Evolutionary conservation across 2,888 invertebrate genomes (phyloP).

Genomic region (Drosophila merina): DNA sequence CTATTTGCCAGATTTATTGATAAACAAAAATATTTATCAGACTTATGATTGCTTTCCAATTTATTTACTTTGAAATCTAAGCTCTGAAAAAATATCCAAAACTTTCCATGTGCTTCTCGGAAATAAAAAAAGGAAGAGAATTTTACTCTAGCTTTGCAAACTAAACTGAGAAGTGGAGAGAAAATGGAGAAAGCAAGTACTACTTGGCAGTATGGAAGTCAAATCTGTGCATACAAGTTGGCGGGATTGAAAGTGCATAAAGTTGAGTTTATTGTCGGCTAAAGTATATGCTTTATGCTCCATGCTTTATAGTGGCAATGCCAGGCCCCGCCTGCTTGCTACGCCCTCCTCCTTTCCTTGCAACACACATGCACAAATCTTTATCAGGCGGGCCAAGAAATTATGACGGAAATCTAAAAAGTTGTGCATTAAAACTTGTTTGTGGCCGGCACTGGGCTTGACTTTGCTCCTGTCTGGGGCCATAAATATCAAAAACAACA

Average conservation of each 20-base stretch:
- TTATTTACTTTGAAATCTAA: neutral
- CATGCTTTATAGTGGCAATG: slow-evolving; percentile 66
- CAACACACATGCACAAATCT: slow-evolving; percentile 59
- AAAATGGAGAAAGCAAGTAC: neutral
- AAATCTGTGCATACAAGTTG: slow-evolving; percentile 81
- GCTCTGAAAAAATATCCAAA: neutral
- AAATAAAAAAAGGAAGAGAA: slow-evolving; percentile 2
- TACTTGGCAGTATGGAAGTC: slow-evolving; percentile 53
- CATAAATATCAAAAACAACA: slow-evolving; percentile 68
- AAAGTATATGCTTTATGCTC: slow-evolving; percentile 73
- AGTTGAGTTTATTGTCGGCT: slow-evolving; percentile 80
- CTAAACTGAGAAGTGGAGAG: neutral
- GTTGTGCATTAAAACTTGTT: slow-evolving; percentile 78
- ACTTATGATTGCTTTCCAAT: neutral
- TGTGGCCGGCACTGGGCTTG: slow-evolving; percentile 51
- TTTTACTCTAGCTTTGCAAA: slow-evolving; percentile 4
- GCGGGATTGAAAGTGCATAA: slow-evolving; percentile 80
- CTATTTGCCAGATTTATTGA: neutral
- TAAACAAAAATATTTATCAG: neutral
- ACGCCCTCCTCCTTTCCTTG: slow-evolving; percentile 1
- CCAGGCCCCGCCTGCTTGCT: slow-evolving; percentile 22
- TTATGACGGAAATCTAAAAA: slow-evolving; percentile 79
- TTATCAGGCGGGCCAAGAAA: slow-evolving; percentile 72
- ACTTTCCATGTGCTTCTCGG: neutral
- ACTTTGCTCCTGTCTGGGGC: slow-evolving; percentile 38